Evolutionary conservation across 2,797 vertebrate species (phyloP).

Genomic region (Acanthiza pusilla): DNA sequence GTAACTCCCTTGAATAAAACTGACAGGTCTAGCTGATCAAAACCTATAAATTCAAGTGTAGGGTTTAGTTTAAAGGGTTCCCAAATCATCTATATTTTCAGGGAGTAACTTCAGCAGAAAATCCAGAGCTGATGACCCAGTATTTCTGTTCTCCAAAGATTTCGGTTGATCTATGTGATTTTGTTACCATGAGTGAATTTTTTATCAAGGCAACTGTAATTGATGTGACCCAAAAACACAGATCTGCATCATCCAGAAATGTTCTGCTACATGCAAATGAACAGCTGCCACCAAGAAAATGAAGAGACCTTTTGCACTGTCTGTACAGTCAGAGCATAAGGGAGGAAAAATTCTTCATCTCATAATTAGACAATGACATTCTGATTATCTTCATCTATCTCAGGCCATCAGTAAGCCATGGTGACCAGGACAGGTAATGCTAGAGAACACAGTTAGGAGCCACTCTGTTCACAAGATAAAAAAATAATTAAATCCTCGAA

Average conservation of each 20-base stretch:
- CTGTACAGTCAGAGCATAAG: background rate
- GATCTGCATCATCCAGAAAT: background rate
- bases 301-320: background rate
- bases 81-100: background rate
- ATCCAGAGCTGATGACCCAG: background rate
- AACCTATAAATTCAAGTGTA: background rate
- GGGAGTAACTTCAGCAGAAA: background rate
- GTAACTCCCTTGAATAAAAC: background rate
- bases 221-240: background rate
- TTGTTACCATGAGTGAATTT: background rate
- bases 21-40: background rate
- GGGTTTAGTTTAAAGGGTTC: background rate
- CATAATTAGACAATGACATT: background rate
- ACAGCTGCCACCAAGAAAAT: background rate
- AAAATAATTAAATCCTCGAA: background rate
- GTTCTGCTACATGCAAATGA: background rate
- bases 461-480: background rate
- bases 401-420: background rate
- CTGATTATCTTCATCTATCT: background rate
- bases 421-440: background rate
- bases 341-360: background rate
- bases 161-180: background rate
- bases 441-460: background rate
- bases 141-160: background rate
- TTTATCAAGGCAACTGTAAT: background rate